These are phyloP conservation scores for Apis cerana DNA, from an alignment of 1,140 invertebrate genomes.

Conservation along the genomic window DNA sequence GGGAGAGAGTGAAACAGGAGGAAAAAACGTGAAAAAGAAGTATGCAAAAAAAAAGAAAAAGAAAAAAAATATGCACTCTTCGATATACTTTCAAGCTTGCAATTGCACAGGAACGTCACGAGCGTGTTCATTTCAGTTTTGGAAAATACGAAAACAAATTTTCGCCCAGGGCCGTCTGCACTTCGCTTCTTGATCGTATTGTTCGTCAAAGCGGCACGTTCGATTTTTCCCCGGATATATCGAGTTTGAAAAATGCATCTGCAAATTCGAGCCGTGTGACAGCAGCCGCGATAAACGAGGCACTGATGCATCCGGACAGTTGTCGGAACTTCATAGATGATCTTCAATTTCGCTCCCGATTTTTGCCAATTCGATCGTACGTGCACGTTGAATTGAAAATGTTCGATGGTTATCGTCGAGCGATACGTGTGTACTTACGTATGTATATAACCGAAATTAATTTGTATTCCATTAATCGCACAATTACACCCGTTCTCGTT, in stretches of 20 bases:
- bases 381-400: neutral
- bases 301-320: neutral
- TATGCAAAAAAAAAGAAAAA: neutral
- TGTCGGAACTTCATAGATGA: neutral
- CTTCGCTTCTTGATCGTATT: neutral
- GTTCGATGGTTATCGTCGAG: too few relatives aligned
- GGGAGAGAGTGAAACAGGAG: neutral
- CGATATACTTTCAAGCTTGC: slow-evolving; percentile 48
- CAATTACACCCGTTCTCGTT: too few relatives aligned
- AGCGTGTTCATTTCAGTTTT: slow-evolving; percentile 32
- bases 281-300: neutral
- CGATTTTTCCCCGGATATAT: neutral
- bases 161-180: neutral
- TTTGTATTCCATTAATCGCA: too few relatives aligned
- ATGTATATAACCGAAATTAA: too few relatives aligned
- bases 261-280: neutral
- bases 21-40: neutral
- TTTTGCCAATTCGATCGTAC: neutral
- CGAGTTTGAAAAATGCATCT: slow-evolving; percentile 19
- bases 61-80: slow-evolving; percentile 11
- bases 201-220: neutral
- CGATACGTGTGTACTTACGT: too few relatives aligned
- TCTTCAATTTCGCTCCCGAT: neutral
- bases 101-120: slow-evolving; percentile 21
- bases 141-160: slow-evolving; percentile 27